phyloP scores from a whole-genome alignment of 2,113 vertebrate genomes.

The Sporophila hypoxantha region DNA sequence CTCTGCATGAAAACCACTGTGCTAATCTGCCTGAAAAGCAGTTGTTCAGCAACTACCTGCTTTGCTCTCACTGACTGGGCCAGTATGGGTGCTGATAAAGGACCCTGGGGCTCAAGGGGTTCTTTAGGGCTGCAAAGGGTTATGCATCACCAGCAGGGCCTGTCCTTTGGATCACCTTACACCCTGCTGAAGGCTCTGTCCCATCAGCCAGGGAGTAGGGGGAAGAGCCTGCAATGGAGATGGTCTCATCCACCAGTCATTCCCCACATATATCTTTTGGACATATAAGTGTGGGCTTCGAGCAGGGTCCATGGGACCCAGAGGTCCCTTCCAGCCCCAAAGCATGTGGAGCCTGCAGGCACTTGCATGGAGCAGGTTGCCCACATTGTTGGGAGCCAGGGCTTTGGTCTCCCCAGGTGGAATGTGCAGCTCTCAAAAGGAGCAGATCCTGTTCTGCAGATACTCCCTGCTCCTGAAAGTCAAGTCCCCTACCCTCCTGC shows the following conservation, averaged over 20 bases:
- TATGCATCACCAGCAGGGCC: neutral
- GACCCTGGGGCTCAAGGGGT: neutral
- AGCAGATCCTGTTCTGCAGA: neutral
- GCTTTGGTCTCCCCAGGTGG: neutral
- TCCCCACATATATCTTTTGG: neutral
- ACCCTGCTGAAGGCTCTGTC: neutral
- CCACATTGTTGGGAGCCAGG: rapidly evolving
- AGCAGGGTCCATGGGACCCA: neutral
- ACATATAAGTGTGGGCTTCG: neutral
- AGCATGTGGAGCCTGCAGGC: neutral
- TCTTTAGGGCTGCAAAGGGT: neutral
- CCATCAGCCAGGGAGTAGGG: neutral
- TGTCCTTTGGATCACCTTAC: neutral
- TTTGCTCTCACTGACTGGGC: neutral
- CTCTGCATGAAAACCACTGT: neutral
- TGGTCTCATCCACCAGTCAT: neutral
- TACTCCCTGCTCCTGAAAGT: neutral
- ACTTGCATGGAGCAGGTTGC: neutral
- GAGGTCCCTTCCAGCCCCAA: neutral
- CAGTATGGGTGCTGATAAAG: neutral
- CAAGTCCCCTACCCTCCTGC: neutral
- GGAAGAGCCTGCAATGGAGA: neutral
- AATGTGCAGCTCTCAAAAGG: neutral
- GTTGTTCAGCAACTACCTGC: neutral
- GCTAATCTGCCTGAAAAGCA: neutral